Evolutionary conservation across 2,888 invertebrate species (phyloP), one percentile per base, ranked within the genome.

Genomic region (Catonia carolina): DNA sequence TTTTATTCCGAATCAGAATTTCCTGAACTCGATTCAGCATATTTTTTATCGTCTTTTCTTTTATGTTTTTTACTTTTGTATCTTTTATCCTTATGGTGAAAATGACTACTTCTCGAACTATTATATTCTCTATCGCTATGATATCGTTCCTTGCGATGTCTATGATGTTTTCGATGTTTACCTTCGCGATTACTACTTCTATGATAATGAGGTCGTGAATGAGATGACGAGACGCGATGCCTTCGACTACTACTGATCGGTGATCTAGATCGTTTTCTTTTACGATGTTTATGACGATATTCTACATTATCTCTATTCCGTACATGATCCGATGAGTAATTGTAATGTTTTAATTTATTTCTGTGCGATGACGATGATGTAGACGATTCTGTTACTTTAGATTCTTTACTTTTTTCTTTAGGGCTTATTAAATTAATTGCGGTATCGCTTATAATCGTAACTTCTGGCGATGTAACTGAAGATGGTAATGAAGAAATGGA

Each of bases 31-130:
- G n/a, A n/a, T 18, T 45, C 45, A 45, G 14, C 22, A 45, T 27
- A 23, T 27, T 45, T 18, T 27, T 45, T 27, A 45, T 22, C 18
- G 8, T 45, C 45, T 18, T 20, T 45, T 27, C 45, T 22, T 23
- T 45, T 45, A 23, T 45, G 45, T 22, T 45, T 45, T n/a, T 45
- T 45, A 22, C 23, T 14, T 23, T 45, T 45, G 22, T 45, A 45
- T n/a, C n/a, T 3, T 27, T 45, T 45, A 22, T 45, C 20, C 12
- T 20, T 45, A 18, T 20, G 45, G 8, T 45, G 22, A 2, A 22
- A 14, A n/a, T n/a, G 18, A 22, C 15, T 45, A 12, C 18, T 5
- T 6, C 10, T 17, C 15, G 15, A 15, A 7, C 22, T 22, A 18
- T 42, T 20, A 15, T 10, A n/a, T 4, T 14, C 41, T 41, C 20